These are phyloP conservation scores for Diaperis boleti DNA, from an alignment of 2,888 invertebrate genomes.

Conservation along the genomic window DNA sequence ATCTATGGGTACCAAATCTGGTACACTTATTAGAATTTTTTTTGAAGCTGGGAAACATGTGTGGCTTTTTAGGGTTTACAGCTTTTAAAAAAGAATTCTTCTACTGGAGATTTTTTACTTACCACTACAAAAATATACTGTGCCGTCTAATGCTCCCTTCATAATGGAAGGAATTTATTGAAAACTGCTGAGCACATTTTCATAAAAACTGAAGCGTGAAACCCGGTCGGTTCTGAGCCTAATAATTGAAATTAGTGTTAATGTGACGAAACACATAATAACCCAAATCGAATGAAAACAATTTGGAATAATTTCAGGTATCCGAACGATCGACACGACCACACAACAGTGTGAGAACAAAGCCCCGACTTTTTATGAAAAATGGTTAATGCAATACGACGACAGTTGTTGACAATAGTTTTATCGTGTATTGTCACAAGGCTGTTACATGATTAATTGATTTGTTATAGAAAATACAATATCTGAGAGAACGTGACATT, in stretches of 20 bases:
- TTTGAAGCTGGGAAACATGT: no score
- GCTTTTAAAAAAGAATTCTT: no score
- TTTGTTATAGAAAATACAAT: constrained; percentile 40
- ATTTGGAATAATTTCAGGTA: constrained; percentile 43
- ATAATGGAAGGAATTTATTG: background rate
- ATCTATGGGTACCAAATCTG: no score
- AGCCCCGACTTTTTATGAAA: constrained; percentile 45
- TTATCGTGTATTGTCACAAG: constrained; percentile 46
- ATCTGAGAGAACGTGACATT: constrained; percentile 35
- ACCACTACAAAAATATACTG: no score
- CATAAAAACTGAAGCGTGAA: background rate
- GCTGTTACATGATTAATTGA: constrained; percentile 47
- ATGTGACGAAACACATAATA: constrained; percentile 41
- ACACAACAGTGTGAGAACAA: constrained; percentile 45
- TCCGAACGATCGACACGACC: constrained; percentile 45
- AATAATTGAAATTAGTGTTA: constrained; percentile 25
- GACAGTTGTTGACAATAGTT: constrained; percentile 49
- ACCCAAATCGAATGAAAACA: constrained; percentile 42
- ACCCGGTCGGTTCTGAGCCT: background rate
- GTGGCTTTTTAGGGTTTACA: no score
- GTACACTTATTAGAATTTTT: no score
- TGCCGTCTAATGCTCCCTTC: no score
- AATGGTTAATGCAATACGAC: constrained; percentile 47
- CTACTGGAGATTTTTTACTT: no score
- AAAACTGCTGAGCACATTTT: constrained; percentile 10